Evolutionary conservation across 30 jellyfish, hydroid and myxozoan species (phyloP).

Genomic region (Hydractinia symbiolongicarpus): DNA sequence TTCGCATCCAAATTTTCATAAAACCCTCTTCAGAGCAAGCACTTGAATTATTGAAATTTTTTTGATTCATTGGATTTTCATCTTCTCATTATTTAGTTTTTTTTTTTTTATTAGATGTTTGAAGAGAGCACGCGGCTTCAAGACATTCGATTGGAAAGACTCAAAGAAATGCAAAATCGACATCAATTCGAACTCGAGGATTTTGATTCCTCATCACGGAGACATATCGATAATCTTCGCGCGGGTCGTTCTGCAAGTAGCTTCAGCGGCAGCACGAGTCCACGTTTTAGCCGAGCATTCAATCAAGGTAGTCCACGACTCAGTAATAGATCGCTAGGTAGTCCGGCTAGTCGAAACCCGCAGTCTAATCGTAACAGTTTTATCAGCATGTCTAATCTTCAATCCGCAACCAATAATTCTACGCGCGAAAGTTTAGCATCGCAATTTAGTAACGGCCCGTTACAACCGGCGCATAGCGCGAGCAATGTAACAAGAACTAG

Average conservation of each 20-base stretch:
- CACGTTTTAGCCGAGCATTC: conserved; percentile 19
- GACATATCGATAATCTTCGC: conserved; percentile 10
- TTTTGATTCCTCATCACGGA: conserved; percentile 66
- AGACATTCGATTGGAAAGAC: conserved; percentile 94
- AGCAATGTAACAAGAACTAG: conserved; percentile 13
- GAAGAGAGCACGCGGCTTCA: conserved; percentile 98
- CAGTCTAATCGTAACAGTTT: conserved; percentile 26
- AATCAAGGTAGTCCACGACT: conserved; percentile 43
- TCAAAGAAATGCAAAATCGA: conserved; percentile 78
- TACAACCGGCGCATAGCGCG: conserved; percentile 6
- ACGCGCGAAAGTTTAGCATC: not conserved
- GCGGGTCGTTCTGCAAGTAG: not conserved
- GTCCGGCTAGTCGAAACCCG: conserved; percentile 17
- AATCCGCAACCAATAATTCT: not conserved
- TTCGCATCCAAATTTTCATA: too few relatives aligned
- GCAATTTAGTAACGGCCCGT: not conserved
- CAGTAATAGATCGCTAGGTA: conserved; percentile 26
- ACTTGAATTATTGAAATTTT: too few relatives aligned
- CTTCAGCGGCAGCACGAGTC: conserved; percentile 1
- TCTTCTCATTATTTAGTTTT: too few relatives aligned
- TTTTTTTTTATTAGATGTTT: conserved; percentile 58
- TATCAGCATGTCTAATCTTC: conserved; percentile 27
- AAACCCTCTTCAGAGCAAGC: too few relatives aligned
- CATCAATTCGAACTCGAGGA: conserved; percentile 83
- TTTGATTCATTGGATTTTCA: too few relatives aligned